A percentile compares a stretch with the other conserved stretches of the same genome.
Conservation (phyloP, 2,797 vertebrate species). For the Vireo griseus region DNA sequence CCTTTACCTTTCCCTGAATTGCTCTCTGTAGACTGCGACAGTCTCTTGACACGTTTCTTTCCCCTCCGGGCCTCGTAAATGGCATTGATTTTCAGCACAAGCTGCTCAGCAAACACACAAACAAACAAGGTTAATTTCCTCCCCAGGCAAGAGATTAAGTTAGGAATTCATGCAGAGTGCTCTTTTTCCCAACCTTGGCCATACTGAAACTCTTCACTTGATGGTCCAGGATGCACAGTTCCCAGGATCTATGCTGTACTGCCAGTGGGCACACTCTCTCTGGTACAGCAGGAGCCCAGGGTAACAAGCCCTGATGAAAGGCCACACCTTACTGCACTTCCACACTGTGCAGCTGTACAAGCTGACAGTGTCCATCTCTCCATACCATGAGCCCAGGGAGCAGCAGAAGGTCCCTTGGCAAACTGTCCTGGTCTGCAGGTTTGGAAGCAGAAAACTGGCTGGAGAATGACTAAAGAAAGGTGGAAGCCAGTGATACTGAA, state of each 20-base stretch:
- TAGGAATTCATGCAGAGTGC: not conserved
- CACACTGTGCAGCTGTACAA: fast-evolving
- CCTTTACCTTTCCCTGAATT: slow-evolving; percentile 90
- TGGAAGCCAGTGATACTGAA: not conserved
- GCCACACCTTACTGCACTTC: not conserved
- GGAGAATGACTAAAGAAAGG: not conserved
- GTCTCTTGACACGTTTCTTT: slow-evolving; percentile 91
- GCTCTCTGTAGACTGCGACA: slow-evolving; percentile 90
- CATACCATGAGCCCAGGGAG: not conserved
- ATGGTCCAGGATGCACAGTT: not conserved
- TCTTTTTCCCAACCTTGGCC: not conserved
- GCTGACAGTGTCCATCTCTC: not conserved
- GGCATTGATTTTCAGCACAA: slow-evolving; percentile 93
- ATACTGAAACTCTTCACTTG: not conserved
- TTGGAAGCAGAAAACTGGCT: not conserved
- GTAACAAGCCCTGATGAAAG: not conserved
- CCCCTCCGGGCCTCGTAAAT: slow-evolving; percentile 92
- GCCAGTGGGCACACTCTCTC: fast-evolving
- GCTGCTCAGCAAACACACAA: slow-evolving; percentile 76
- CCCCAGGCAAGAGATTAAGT: not conserved
- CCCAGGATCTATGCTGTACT: not conserved
- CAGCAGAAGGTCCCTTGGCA: not conserved
- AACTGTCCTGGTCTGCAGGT: not conserved
- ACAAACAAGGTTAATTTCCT: slow-evolving; percentile 9
- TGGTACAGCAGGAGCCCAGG: not conserved